These are phyloP conservation scores for Ochotona princeps DNA, from an alignment of 2,113 vertebrate species.

Conservation along the genomic window DNA sequence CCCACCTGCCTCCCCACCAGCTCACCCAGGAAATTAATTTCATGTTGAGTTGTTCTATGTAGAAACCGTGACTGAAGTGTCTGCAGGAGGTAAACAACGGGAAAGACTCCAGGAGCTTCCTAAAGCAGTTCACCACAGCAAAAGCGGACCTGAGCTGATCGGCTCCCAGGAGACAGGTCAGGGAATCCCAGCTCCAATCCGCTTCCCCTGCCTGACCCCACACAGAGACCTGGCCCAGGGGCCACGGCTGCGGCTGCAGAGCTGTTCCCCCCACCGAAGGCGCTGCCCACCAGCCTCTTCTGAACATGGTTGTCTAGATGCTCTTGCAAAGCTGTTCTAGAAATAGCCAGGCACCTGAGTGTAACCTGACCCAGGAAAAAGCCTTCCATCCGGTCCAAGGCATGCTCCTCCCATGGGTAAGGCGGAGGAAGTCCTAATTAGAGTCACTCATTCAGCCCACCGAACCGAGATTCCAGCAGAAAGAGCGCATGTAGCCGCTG, in stretches of 20 bases:
- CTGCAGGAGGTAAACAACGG: background rate
- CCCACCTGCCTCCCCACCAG: background rate
- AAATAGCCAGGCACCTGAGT: constrained; percentile 60
- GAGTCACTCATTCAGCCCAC: constrained; percentile 44
- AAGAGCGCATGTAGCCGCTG: background rate
- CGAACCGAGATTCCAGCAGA: background rate
- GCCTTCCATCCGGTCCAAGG: background rate
- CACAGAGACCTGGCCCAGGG: background rate
- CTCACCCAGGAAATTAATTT: constrained; percentile 47
- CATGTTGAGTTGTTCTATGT: constrained; percentile 20
- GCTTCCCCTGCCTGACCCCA: background rate
- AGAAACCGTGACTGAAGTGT: constrained; percentile 1
- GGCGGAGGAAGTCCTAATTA: constrained; percentile 40
- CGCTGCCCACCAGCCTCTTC: background rate
- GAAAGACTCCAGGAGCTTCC: constrained; percentile 47
- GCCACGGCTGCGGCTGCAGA: background rate
- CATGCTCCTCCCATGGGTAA: background rate
- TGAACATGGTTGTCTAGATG: background rate
- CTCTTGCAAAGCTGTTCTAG: constrained; percentile 35
- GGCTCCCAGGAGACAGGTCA: background rate
- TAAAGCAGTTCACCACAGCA: background rate
- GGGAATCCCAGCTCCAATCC: constrained; percentile 24
- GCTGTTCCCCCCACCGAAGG: background rate
- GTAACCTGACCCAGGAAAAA: constrained; percentile 5
- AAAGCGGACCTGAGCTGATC: constrained; percentile 36